Evolutionary conservation across 2,888 invertebrate species (phyloP).

Genomic region (Gastracanthus pulcherrimus): DNA sequence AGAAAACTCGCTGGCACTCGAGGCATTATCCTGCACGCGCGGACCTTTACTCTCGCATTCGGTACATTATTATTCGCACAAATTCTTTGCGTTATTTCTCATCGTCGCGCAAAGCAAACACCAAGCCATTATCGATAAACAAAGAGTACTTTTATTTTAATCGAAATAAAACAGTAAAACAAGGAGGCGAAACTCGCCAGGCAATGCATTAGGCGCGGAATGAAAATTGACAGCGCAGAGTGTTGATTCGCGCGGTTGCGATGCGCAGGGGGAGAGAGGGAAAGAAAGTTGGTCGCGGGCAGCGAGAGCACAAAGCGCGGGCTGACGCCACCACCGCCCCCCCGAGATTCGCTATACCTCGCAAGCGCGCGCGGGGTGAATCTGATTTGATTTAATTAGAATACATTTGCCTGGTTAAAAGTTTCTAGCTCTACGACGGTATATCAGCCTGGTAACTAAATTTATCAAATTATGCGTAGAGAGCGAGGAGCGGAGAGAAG

Average conservation of each 20-base stretch:
- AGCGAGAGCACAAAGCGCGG: not conserved
- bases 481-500: constrained; percentile 28
- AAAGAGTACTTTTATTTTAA: too few relatives aligned
- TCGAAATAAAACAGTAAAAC: too few relatives aligned
- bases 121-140: too few relatives aligned
- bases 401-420: constrained; percentile 73
- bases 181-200: too few relatives aligned
- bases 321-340: not conserved
- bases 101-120: too few relatives aligned
- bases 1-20: not conserved
- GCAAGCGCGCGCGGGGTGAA: constrained; percentile 63
- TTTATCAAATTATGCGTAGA: constrained; percentile 74
- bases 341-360: not conserved
- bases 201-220: too few relatives aligned
- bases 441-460: constrained; percentile 74
- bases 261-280: too few relatives aligned
- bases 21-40: too few relatives aligned
- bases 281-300: too few relatives aligned
- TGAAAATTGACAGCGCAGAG: not conserved
- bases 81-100: too few relatives aligned
- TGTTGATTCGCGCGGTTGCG: not conserved
- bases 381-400: constrained; percentile 75
- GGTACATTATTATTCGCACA: too few relatives aligned
- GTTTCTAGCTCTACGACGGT: constrained; percentile 68
- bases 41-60: too few relatives aligned